Evolutionary conservation across 2,797 vertebrate species (phyloP).

Genomic region (Columba guinea): DNA sequence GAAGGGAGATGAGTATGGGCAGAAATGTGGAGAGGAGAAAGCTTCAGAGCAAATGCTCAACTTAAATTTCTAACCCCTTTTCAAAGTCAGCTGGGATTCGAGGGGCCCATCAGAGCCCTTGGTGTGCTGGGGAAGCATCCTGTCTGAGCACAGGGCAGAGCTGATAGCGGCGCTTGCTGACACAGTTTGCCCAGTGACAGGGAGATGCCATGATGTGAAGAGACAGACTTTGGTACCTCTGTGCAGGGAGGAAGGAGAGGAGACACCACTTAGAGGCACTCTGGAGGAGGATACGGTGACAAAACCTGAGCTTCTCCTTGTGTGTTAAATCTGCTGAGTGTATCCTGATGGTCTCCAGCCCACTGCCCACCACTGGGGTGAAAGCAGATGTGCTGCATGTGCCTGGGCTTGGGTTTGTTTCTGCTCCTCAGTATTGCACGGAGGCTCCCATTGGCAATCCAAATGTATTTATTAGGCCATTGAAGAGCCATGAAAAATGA

Average conservation of each 20-base stretch:
- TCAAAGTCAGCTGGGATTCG: background rate
- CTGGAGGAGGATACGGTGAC: background rate
- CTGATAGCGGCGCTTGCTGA: accelerated
- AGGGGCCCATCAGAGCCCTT: background rate
- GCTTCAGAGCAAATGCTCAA: background rate
- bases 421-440: background rate
- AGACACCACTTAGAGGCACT: background rate
- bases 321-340: background rate
- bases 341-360: background rate
- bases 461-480: background rate
- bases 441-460: background rate
- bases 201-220: background rate
- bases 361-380: accelerated
- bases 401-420: background rate
- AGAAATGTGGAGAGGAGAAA: background rate
- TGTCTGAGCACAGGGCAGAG: accelerated
- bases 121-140: accelerated
- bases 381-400: background rate
- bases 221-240: background rate
- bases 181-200: accelerated
- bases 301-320: background rate
- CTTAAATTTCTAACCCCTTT: background rate
- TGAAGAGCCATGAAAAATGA: background rate
- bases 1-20: accelerated
- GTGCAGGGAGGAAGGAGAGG: background rate